Conservation (phyloP, 2,113 vertebrate species). For the Lipophrys pholis region DNA sequence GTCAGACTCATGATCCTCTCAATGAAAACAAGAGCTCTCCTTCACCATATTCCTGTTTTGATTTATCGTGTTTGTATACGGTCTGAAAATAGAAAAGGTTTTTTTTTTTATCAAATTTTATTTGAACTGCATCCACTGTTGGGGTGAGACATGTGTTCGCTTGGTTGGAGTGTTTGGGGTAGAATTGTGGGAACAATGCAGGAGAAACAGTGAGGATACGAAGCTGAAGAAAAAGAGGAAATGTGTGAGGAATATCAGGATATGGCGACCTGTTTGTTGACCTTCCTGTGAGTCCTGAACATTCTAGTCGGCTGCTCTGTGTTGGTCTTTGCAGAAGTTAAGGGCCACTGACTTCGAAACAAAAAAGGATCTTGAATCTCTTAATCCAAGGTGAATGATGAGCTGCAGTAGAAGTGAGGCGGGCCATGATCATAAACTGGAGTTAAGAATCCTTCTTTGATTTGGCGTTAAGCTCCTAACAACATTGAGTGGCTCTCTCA, state of each 20-base stretch:
- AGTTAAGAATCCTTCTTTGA: not conserved
- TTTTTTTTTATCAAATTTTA: too few relatives aligned
- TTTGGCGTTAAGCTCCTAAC: conserved; percentile 16
- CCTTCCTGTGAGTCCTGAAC: not conserved
- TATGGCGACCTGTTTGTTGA: not conserved
- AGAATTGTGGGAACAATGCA: not conserved
- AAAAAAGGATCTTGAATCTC: not conserved
- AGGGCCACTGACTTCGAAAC: not conserved
- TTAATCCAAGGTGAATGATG: not conserved
- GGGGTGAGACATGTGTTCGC: not conserved
- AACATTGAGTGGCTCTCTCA: conserved; percentile 21
- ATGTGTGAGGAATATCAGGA: conserved; percentile 2
- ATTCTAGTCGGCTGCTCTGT: not conserved
- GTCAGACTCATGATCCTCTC: too few relatives aligned
- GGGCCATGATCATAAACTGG: not conserved
- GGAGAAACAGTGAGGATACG: not conserved
- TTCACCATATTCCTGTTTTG: too few relatives aligned
- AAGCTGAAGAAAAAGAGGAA: not conserved
- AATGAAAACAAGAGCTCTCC: too few relatives aligned
- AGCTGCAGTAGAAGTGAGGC: not conserved
- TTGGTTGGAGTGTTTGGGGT: conserved; percentile 1
- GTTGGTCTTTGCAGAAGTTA: not conserved
- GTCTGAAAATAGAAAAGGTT: too few relatives aligned
- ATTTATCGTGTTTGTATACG: too few relatives aligned
- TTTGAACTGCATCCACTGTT: too few relatives aligned